Base-by-base conservation (phyloP, 2,888 invertebrate species). In the Erannis defoliaria region DNA sequence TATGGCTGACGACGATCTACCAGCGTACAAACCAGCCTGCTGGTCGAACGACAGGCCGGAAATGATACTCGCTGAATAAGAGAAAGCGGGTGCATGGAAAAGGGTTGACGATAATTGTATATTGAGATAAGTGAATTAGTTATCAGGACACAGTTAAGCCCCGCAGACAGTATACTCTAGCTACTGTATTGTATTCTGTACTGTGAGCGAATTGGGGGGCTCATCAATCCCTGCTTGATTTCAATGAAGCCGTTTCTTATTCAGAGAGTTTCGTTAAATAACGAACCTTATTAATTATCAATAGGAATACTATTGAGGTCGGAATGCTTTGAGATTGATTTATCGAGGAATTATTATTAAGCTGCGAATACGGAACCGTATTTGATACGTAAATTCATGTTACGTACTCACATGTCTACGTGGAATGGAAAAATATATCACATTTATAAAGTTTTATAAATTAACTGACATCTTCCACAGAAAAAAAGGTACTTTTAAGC, bases 251-350 rank as follows among this genome's bases (percentile, higher is more conserved):
- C 71, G 76, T 80, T 82, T 84, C 87, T 86, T 82, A 86, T 85
- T 84, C 82, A 83, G 68, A 67, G 75, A 72, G 78, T 83, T 85
- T 83, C 78, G 80, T 83, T 83, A 87, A 86, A 88, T 89, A 89
- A 86, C 80, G 78, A 77, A 77, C 73, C 77, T 82, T 85, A 90
- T 89, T 89, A 86, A 88, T 89, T 88, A 89, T 84, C 81, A 80
- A 85, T 81, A 80, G 77, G 75, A 78, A 75, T 81, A 71, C 77
- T 80, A 82, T 81, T 80, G 77, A 75, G 75, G 75, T 73, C 78
- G 77, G 77, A 84, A 82, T 38, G 81, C 70, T 64, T 72, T 76
- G 74, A 72, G 78, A 81, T 84, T 84, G 81, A 89, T 87, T 86
- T 82, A 86, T 85, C 67, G 73, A 69, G 29, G 19, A 35, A 60